Base-by-base conservation (phyloP, 2,797 vertebrate species). In the Labeo calbasu region DNA sequence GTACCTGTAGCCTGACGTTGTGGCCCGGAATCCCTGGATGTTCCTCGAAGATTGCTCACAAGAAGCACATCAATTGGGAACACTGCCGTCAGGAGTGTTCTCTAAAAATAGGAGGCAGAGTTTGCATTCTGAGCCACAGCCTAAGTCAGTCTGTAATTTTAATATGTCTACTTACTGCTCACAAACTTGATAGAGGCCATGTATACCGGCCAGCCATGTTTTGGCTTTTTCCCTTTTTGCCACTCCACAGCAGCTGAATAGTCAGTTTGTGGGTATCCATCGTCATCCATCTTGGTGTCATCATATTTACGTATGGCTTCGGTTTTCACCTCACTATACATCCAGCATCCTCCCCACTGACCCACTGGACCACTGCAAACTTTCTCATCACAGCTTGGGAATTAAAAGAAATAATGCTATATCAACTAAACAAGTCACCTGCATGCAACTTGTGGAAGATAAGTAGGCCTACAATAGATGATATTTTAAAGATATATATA, bases 151-250 rank as follows among this genome's bases (percentile, higher is more conserved):
- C 32, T 32, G 32, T 32, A 3, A 32, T 32, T 32, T 32, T 32
- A 0, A 25, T 4, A 53, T 25, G 15, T 51, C 15, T 73, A 32
- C 71, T 73, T 73, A 73, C 71, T 53, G 71, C 71, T 53, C 48
- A 73, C 48, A 53, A 73, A 73, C 25, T 73, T 73, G 15, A 73
- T 21, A 10, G 21, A 59, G 55, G 55, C 55, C 15, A 23, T 59
- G 40, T 70, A 77, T 48, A 78, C 75, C 43, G 82, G 53, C 76
- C 83, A 84, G 83, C 66, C 83, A 79, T 84, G 65, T 84, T 84
- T 84, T 9, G 69, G 40, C 69, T 50, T 82, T 65, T 63, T 82
- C 36, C 57, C 73, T 77, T 77, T 76, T 12, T 77, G 82, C 82
- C 82, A 83, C 23, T 77, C 82, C 46, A 83, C 28, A 77, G 25